Evolutionary conservation across 2,888 invertebrate genomes (phyloP), one percentile per base, ranked within the genome.

Genomic region (Heliothis peltigera): DNA sequence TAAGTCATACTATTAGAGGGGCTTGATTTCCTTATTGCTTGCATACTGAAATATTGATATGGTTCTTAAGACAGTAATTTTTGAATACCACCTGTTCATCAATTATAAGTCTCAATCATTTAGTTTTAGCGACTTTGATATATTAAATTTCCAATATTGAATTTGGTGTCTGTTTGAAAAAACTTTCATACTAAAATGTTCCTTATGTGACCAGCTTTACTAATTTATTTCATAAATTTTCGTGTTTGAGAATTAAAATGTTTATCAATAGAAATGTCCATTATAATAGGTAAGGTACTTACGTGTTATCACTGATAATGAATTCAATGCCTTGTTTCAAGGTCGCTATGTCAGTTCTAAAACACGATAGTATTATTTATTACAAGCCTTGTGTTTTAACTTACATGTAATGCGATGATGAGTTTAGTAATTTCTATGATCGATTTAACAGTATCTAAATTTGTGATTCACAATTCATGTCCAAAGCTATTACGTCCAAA

Each of bases 1-100:
- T 93, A 90, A 93, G 92, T 90, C 75, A 28, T 32, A 35, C 18
- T 18, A 48, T 56, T 58, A 57, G 63, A 19, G 46, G 42, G 48
- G 22, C 32, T 22, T 56, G 1, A 18, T 4, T 19, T 57, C 21
- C 54, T 51, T 1, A 3, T 12, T 47, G 17, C 12, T 48, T 49
- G 47, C 44, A 12, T n/a, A 47, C 6, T 49, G 22, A n/a, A 5
- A n/a, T 8, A n/a, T 15, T 47, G 43, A 35, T 28, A 39, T 32
- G 44, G 4, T 17, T 22, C 21, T 25, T 10, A 15, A 39, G 39
- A n/a, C n/a, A n/a, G 39, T 46, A 44, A 25, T 39, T 72, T 32
- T 12, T 44, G 12, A 44, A 8, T 25, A 25, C 25, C 25, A 12
- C 8, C 32, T 12, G 12, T 32, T 2, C 32, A 12, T 32, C 32